Evolutionary conservation across 2,113 vertebrate species (phyloP), one percentile per base, ranked within the genome.

Genomic region (Rissa tridactyla): DNA sequence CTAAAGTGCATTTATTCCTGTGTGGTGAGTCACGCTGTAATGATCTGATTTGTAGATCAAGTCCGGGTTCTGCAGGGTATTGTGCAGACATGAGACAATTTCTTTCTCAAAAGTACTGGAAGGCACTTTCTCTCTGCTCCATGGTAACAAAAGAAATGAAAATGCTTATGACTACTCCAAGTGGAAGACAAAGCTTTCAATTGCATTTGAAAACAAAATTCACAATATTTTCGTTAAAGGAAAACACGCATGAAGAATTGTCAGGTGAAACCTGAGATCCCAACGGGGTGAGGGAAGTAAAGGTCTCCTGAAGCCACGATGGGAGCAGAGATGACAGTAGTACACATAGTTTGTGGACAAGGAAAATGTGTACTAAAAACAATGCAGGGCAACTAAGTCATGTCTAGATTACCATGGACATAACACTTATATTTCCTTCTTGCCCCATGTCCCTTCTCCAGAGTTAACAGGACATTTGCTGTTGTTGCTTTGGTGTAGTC

Each of bases 11-110:
- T 86, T 94, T 93, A 54, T 90, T 80, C 69, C 71, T 93, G 62
- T 66, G 68, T 82, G 64, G 42, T 96, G 92, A 95, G 80, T 95
- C 91, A 92, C 51, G 60, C 76, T 88, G 15, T 75, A 83, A 80
- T 44, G 88, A 86, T 94, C 78, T 79, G 54, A 86, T 86, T 91
- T 96, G 86, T 76, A 85, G 86, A 79, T 68, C 26, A 46, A 34
- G 73, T 54, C 72, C 27, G 36, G 2, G 54, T 83, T 93, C 82
- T 94, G 82, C 12, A 18, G 38, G 38, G n/a, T 58, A 40, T 52
- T 47, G 66, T 90, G 80, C 76, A 86, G 92, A 75, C 72, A 73
- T 11, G 16, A 92, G 61, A 49, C 14, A 55, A 61, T 92, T 93
- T 86, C 64, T 60, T 72, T 70, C 72, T 90, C 26, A 32, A 47